Conservation (phyloP, 2,113 vertebrate genomes). For the Hyaena hyaena region DNA sequence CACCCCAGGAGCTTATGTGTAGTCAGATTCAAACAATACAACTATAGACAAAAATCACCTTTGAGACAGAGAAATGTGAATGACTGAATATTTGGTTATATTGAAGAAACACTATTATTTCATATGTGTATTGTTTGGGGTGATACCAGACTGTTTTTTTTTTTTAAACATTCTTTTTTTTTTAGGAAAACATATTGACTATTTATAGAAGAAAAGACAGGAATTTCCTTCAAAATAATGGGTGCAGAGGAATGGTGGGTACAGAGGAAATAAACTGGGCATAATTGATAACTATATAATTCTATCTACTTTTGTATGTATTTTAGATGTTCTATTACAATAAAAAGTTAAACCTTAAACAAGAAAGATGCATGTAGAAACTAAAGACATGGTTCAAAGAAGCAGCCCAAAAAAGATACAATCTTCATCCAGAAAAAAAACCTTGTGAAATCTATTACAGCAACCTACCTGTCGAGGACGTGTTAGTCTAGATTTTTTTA, state of each 20-base stretch:
- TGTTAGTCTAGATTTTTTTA: background rate
- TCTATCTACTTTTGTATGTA: background rate
- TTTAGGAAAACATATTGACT: slow-evolving; percentile 25
- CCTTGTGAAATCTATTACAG: background rate
- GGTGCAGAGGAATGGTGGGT: background rate
- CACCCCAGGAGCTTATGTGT: background rate
- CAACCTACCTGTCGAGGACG: background rate
- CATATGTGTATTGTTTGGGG: background rate
- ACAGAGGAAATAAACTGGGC: background rate
- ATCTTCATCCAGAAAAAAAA: slow-evolving; percentile 21
- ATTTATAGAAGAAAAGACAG: background rate
- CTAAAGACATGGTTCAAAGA: slow-evolving; percentile 24
- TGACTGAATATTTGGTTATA: background rate
- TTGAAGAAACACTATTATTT: slow-evolving; percentile 20
- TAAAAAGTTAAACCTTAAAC: background rate
- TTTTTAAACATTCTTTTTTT: background rate
- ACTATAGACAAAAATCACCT: slow-evolving; percentile 5
- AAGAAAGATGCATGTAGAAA: background rate
- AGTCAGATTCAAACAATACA: background rate
- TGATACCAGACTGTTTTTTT: background rate
- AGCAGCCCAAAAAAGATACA: background rate
- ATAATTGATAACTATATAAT: background rate
- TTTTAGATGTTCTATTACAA: background rate
- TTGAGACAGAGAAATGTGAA: background rate
- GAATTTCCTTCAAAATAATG: background rate